Evolutionary conservation across 2,797 vertebrate species (phyloP).

Genomic region (Syngnathus rostellatus): DNA sequence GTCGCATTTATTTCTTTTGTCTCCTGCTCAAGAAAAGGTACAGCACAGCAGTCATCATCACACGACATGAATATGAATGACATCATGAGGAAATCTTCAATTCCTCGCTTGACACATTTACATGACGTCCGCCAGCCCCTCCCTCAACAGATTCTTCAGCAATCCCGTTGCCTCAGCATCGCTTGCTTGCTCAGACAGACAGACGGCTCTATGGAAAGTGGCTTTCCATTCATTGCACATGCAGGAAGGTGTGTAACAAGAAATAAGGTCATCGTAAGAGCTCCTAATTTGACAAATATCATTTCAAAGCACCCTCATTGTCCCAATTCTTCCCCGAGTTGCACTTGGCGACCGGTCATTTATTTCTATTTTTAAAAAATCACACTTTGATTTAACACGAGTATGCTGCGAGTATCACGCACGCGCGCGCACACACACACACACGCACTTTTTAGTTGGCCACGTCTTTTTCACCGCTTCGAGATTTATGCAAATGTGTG

Average conservation of each 20-base stretch:
- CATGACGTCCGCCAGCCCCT: conserved; percentile 16
- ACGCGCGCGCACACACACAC: too few species aligned
- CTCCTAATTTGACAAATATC: background rate
- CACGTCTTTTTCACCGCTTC: too few species aligned
- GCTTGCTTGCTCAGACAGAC: background rate
- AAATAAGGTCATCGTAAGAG: background rate
- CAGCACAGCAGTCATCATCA: conserved; percentile 43
- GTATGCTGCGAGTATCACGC: too few species aligned
- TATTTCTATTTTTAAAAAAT: too few species aligned
- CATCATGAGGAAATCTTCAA: background rate
- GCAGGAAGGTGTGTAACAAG: background rate
- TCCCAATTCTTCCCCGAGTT: background rate
- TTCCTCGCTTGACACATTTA: background rate
- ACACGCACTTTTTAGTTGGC: too few species aligned
- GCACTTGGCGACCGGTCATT: too few species aligned
- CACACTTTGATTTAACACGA: too few species aligned
- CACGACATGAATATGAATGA: background rate
- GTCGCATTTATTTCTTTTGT: background rate
- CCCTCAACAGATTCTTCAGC: background rate
- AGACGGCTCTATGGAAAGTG: background rate
- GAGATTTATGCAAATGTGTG: too few species aligned
- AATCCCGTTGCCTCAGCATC: background rate
- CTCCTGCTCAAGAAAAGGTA: background rate
- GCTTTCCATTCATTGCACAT: background rate
- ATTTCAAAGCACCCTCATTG: background rate